Base-by-base conservation (phyloP, 2,888 invertebrate genomes). In the Mimumesa dahlbomi region DNA sequence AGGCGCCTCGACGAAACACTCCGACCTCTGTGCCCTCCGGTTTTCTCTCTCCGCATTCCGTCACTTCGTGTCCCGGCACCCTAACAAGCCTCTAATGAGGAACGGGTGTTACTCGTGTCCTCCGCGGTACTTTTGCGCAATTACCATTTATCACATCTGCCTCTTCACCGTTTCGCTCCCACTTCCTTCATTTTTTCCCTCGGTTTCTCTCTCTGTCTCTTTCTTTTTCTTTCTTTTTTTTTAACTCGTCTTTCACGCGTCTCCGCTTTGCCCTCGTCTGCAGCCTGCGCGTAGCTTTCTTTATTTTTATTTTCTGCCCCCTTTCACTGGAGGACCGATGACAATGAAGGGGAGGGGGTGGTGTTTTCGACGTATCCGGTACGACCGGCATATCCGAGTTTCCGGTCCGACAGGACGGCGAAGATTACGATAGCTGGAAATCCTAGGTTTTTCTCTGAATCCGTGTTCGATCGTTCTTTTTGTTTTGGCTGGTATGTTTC, bases 41-140 rank as follows among this genome's bases (percentile, higher is more conserved):
- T 57, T 34, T 52, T 21, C 36, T 38, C 48, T 43, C 50, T 56
- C 53, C 79, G 81, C 84, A 82, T 85, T 84, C 84, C 84, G 84
- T 84, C 85, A 82, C 81, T 82, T 73, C 73, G 77, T 75, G 80
- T 68, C 79, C 71, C 73, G 75, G 71, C 75, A 63, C 73, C 79
- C 79, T 87, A 87, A 87, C 87, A 87, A 87, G 87, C 85, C 83
- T 82, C 84, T 87, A 87, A 87, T 85, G 87, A 87, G 86, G 84
- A 86, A 86, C 87, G 87, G 87, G 85, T 87, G 87, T 87, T 82
- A 85, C 80, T 81, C 82, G 81, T 85, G 82, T 85, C 77, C 81
- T 79, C 75, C 76, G 79, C 84, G 82, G 79, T 80, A 78, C 82
- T 85, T 85, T 85, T 81, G 72, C 78, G 82, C 82, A 85, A 86